Base-by-base conservation (phyloP, 2,113 vertebrate genomes). In the Fulica atra region DNA sequence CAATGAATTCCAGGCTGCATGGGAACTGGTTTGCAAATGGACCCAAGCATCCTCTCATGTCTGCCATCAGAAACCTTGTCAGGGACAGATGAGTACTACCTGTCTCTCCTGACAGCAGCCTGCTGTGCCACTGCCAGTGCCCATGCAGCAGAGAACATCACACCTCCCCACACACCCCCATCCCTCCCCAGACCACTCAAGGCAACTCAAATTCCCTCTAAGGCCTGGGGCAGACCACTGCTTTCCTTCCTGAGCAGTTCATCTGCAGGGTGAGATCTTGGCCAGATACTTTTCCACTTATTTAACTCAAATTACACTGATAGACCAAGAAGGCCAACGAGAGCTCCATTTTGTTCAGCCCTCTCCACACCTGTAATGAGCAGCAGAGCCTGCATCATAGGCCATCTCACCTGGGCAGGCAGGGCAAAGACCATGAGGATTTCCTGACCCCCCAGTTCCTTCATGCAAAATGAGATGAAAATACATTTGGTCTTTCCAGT, bases 381-480 rank as follows among this genome's bases (percentile, higher is more conserved):
- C 15, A 56, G 26, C 24, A 56, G 44, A 77, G 35, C 1, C 71
- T 59, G 36, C 48, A 14, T 40, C 1, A 0, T 1, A 0, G 19
- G 54, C 8, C 31, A 18, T 40, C 77, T 81, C 50, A 50, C 63
- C 81, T 59, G 59, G 50, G 40, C 48, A 89, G 70, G 29, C 51
- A 79, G 53, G 19, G 8, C 36, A 36, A 68, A 84, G 12, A 38
- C 17, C 25, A 24, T 23, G 77, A 91, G 12, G 31, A 46, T 48
- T 25, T 31, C 31, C 12, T 9, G 7, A 4, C 10, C 25, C 1
- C 31, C 19, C 19, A 50, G 57, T 74, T 81, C 24, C 28, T 89
- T 65, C 25, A 6, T 36, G 54, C 61, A 57, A 89, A 94, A 72
- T 20, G 44, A 94, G 36, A 44, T 65, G 54, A 61, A 53, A 29